Evolutionary conservation across 2,888 invertebrate species (phyloP), one percentile per base, ranked within the genome.

Genomic region (Trissolcus brochymenae): DNA sequence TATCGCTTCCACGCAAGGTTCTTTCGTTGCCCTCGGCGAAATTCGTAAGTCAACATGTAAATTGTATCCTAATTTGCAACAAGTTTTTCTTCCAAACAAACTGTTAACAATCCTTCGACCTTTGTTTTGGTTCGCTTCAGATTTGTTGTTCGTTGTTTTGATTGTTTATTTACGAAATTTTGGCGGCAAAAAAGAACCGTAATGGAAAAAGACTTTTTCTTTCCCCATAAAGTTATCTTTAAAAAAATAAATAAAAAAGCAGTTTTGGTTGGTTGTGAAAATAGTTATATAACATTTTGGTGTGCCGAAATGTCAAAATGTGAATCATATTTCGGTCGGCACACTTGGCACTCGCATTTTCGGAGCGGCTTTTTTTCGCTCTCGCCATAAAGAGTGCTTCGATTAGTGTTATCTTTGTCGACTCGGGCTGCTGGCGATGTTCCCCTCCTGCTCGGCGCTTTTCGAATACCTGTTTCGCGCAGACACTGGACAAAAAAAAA

Each of bases 381-480:
- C 17, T 41, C 19, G 57, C 46, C 29, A 14, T 53, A 60, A 64
- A 59, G 60, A 61, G 67, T 67, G 29, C 25, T 51, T 67, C 68
- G 75, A 75, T 68, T 75, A 75, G 54, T 64, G 68, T 72, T 71
- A 67, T 66, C 70, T 72, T 59, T 17, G 68, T 68, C 59, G 57
- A 4, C 62, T 57, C 41, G 67, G 60, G 6, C 59, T 51, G 11
- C 46, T 57, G 54, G 67, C 53, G 53, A 43, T 55, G 19, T 54
- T 49, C 40, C 59, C 25, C 72, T 60, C 57, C 60, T 41, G 17
- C 61, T 54, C 56, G 21, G 2, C 55, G 40, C 65, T 70, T 78
- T 74, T 71, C 70, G 70, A 78, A 78, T 78, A 78, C 78, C 71
- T 74, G 78, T 78, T 78, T 70, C 74, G 70, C 67, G 72, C 25